Base-by-base conservation (phyloP, 2,113 vertebrate genomes). In the Pseudonaja textilis region DNA sequence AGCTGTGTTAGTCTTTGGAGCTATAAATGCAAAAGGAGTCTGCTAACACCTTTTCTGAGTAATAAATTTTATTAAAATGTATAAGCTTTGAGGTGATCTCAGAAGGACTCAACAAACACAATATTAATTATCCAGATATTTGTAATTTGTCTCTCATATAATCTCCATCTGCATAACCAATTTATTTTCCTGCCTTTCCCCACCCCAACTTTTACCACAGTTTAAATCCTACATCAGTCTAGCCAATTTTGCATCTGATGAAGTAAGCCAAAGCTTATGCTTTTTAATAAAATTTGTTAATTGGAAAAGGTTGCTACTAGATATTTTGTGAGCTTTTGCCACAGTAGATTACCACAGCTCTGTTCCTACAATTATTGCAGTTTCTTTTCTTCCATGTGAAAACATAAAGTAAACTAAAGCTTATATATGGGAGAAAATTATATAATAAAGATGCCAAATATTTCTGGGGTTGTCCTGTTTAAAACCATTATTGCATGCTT, bases 381-480 rank as follows among this genome's bases (percentile, higher is more conserved):
- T 18, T 86, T 93, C 50, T 74, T 93, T 61, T 14, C 45, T 39
- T 25, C 7, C 39, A 93, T 59, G 22, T 59, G 89, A 61, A 89
- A 93, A 52, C 55, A 85, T 14, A 93, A 45, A 89, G 39, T 64
- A 86, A 85, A 39, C 45, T 8, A 86, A 86, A 55, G 55, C 88
- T 90, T 93, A 86, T 57, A 39, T 23, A 85, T 61, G 54, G 52
- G 29, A 59, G 12, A 59, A 89, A 61, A 52, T 56, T 54, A 56
- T 81, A 55, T 81, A 52, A 89, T 92, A 42, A 88, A 25, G 56
- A 85, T 93, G 88, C n/a, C 42, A 16, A 85, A 74, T 85, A 74
- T 81, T 50, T 89, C 42, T 85, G 20, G 88, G 12, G 4, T 61
- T 89, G 29, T 22, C 47, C 47, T 74, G 14, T 87, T n/a, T 64